Percentiles rank a stretch among this genome's conserved stretches.
phyloP scores from a whole-genome alignment of 2,113 vertebrate species.

The Mesitornis unicolor region DNA sequence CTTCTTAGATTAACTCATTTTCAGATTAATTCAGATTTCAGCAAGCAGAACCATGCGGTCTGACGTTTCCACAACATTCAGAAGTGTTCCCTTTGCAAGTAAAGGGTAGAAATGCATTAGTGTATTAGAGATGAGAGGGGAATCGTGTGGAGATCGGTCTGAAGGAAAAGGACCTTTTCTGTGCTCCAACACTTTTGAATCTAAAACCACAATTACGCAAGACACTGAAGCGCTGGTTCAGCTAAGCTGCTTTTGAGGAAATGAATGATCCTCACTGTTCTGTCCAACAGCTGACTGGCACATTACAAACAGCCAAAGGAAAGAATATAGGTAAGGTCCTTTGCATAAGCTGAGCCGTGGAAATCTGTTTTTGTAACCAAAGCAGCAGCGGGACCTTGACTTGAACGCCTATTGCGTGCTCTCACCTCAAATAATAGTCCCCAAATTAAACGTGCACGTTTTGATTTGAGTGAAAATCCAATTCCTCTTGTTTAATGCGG shows the following conservation, averaged over 20 bases:
- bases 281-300: constrained; percentile 38
- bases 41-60: neutral
- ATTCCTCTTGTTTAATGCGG: neutral
- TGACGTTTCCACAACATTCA: neutral
- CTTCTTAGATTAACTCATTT: neutral
- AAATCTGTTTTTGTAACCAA: constrained; percentile 35
- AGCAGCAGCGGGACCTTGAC: neutral
- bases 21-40: neutral
- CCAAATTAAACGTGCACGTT: neutral
- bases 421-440: neutral
- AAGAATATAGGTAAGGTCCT: constrained; percentile 35
- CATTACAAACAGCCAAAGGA: neutral
- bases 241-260: constrained; percentile 59
- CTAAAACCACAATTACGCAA: constrained; percentile 35
- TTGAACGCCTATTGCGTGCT: neutral
- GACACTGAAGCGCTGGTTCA: neutral
- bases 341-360: constrained; percentile 24
- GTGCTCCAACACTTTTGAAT: neutral
- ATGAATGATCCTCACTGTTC: constrained; percentile 58
- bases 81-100: neutral
- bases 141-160: neutral
- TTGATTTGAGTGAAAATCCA: neutral
- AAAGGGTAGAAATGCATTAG: neutral
- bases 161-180: constrained; percentile 1
- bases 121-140: neutral